A percentile compares a stretch with the other conserved stretches of the same genome.
Evolutionary conservation across 2,888 invertebrate genomes (phyloP).

Genomic region (Apotomis betuletana): DNA sequence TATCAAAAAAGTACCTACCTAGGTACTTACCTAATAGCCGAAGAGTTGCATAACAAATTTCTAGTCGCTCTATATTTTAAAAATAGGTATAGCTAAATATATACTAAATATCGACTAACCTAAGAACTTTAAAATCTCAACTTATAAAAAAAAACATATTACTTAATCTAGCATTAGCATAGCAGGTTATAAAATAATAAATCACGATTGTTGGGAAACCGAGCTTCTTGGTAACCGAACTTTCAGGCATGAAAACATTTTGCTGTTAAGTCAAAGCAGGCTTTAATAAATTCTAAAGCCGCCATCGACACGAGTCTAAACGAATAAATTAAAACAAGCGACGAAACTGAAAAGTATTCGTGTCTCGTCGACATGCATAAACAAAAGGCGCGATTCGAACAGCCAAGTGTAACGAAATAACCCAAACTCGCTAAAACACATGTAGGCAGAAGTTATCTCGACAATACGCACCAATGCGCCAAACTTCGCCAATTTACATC

Average conservation of each 20-base stretch:
- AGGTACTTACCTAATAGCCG: no score
- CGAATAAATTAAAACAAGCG: constrained; percentile 28
- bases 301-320: constrained; percentile 12
- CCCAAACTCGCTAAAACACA: constrained; percentile 43
- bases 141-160: no score
- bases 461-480: constrained; percentile 44
- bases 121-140: no score
- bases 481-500: constrained; percentile 47
- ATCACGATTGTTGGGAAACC: no score
- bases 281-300: constrained; percentile 7
- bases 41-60: no score
- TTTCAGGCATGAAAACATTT: background rate
- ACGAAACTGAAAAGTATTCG: constrained; percentile 29
- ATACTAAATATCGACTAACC: no score
- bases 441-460: constrained; percentile 45
- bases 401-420: constrained; percentile 40
- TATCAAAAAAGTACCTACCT: no score
- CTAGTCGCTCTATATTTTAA: no score
- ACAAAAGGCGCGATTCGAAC: constrained; percentile 29
- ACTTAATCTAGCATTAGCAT: no score
- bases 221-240: background rate
- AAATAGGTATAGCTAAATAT: no score
- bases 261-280: background rate
- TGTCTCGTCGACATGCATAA: constrained; percentile 22
- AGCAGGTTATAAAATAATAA: no score